These are phyloP conservation scores for Scolanthus callimorphus DNA, from an alignment of 92 coral and sea anemone species.

Conservation along the genomic window DNA sequence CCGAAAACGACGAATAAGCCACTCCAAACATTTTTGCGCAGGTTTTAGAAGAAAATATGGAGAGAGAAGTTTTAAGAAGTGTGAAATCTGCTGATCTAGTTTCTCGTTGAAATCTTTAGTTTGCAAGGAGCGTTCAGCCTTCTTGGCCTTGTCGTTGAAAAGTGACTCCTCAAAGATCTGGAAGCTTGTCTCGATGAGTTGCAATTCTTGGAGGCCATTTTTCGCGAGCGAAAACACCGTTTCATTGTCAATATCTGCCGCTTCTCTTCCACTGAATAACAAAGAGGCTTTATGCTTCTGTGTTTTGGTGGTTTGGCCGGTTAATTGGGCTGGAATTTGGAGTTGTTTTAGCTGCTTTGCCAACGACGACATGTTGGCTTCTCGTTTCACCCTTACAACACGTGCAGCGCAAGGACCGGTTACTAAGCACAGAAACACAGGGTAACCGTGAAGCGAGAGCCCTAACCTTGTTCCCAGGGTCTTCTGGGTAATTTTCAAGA, in stretches of 20 bases:
- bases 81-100: constrained; percentile 62
- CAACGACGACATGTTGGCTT: constrained; percentile 87
- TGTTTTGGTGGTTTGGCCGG: constrained; percentile 62
- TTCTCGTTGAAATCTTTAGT: constrained; percentile 75
- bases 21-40: constrained; percentile 90
- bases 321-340: constrained; percentile 80
- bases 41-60: constrained; percentile 94
- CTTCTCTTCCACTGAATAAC: constrained; percentile 86
- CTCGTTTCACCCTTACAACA: too few relatives aligned
- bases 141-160: constrained; percentile 77
- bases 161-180: constrained; percentile 55
- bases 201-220: constrained; percentile 90
- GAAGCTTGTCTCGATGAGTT: constrained; percentile 66
- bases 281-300: constrained; percentile 74
- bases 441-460: too few relatives aligned
- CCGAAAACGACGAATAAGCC: constrained; percentile 88
- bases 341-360: constrained; percentile 90
- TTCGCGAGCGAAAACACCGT: constrained; percentile 85
- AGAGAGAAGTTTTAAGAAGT: constrained; percentile 71
- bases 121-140: constrained; percentile 75
- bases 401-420: too few relatives aligned
- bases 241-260: constrained; percentile 93
- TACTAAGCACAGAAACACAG: too few relatives aligned
- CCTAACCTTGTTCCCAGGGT: too few relatives aligned
- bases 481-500: too few relatives aligned